Percentiles rank a stretch among this genome's conserved stretches.
Conservation (phyloP, 2,797 vertebrate species). For the Molossus alvarezi region DNA sequence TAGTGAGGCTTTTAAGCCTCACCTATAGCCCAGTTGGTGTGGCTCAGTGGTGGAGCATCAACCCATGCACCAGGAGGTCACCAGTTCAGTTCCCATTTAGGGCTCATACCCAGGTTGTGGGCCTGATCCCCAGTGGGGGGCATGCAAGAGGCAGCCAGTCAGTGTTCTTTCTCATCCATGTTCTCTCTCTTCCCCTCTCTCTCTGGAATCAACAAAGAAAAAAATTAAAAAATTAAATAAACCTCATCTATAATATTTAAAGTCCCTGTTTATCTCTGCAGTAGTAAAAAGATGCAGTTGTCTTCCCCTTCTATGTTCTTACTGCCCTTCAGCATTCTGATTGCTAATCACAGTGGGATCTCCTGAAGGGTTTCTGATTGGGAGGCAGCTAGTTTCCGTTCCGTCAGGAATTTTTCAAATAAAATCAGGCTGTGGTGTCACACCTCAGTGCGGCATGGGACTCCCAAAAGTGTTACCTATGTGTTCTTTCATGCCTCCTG, state of each 20-base stretch:
- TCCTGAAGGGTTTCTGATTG: background rate
- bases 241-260: background rate
- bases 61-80: too few species aligned
- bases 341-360: constrained; percentile 40
- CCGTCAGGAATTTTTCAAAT: constrained; percentile 20
- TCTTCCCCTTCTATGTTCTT: background rate
- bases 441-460: background rate
- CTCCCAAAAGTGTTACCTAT: constrained; percentile 36
- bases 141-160: too few species aligned
- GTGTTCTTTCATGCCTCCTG: background rate
- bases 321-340: background rate
- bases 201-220: too few species aligned
- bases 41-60: too few species aligned
- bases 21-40: background rate
- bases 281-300: background rate
- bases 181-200: too few species aligned
- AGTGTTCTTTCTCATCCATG: too few species aligned
- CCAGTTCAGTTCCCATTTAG: too few species aligned
- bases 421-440: background rate
- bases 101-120: too few species aligned
- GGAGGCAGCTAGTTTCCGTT: constrained; percentile 15
- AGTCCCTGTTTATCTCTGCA: background rate
- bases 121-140: too few species aligned
- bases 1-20: constrained; percentile 12
- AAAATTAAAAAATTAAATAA: background rate